Evolutionary conservation across 2,888 invertebrate genomes (phyloP), one percentile per base, ranked within the genome.

Genomic region (Melanotus villosus): DNA sequence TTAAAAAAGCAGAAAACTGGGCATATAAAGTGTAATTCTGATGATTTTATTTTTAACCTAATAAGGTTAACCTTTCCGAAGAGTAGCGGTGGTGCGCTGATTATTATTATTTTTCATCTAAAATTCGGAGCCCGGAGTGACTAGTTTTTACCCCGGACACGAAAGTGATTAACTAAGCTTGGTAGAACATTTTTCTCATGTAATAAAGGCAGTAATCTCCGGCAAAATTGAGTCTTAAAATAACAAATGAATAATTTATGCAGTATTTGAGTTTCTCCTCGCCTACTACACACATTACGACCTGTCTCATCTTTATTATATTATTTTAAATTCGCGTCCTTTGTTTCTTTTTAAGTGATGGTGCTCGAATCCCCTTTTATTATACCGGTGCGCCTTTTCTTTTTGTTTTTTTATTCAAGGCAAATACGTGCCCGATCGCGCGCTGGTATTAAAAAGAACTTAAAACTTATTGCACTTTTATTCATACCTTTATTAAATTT

Each of bases 241-340:
- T 41, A 41, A 41, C 41, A 41, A 16, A 41, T 41, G 41, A 41
- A 41, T 41, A 41, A 41, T 41, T 41, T 41, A 41, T 41, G 16
- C 41, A 41, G 41, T 6, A 41, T 41, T 41, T 41, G 41, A 41
- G 41, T 7, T 41, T 41, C 16, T n/a, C n/a, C n/a, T n/a, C n/a
- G n/a, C 41, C n/a, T n/a, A 5, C 41, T 41, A 41, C 41, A 41
- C 16, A 41, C 41, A 41, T 38, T 12, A 41, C 41, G 18, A 41
- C 41, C 41, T 41, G 41, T 18, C 18, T 41, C 41, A 41, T 41
- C 18, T 16, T 14, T 16, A 16, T 41, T 41, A 14, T 41, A 41
- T 41, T 41, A 41, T 41, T 41, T 1, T 41, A 41, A 41, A 41
- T 41, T 41, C 16, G 9, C 5, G 16, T 41, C 5, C 16, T 41